Evolutionary conservation across 2,113 vertebrate species (phyloP), one percentile per base, ranked within the genome.

Genomic region (Burhinus bistriatus): DNA sequence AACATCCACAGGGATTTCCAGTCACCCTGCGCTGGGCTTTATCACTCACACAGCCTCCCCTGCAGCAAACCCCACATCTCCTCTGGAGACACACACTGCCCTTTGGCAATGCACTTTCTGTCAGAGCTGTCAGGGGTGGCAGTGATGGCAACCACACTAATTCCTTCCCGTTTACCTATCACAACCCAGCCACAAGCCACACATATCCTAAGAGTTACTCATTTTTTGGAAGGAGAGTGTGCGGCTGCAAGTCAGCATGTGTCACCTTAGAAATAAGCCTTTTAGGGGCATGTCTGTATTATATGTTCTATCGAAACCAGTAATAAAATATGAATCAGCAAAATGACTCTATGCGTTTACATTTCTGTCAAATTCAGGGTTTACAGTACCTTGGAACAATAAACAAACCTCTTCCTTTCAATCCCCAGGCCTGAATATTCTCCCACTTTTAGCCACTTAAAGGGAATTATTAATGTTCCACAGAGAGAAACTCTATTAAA

Each of bases 321-420:
- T 65, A 95, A 88, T 93, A 95, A 94, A 87, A 93, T 30, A 89
- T 51, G 64, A 96, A 80, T 90, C 91, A 95, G 84, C 89, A 95
- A 91, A 89, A 90, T 64, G 8, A 77, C 71, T 59, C 15, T 11
- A 40, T 23, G 49, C 32, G 3, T 85, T 92, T 80, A 95, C 29
- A 89, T 94, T 96, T 86, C 83, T 92, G 62, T 25, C 38, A 52
- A 79, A 89, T 91, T 90, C 52, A 68, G 34, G 83, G 55, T 87
- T 92, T 85, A 83, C 30, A 72, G 81, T 62, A 14, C 66, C 69
- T 90, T 83, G 68, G 71, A 97, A 95, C 78, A 97, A 91, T 88
- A 97, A 97, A 95, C 55, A 94, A 70, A 84, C 38, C 62, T 91
- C 83, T 87, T 95, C 91, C 92, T 95, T 87, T 83, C 62, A 90